Evolutionary conservation across 2,888 invertebrate genomes (phyloP).

Genomic region (Cenopis cana): DNA sequence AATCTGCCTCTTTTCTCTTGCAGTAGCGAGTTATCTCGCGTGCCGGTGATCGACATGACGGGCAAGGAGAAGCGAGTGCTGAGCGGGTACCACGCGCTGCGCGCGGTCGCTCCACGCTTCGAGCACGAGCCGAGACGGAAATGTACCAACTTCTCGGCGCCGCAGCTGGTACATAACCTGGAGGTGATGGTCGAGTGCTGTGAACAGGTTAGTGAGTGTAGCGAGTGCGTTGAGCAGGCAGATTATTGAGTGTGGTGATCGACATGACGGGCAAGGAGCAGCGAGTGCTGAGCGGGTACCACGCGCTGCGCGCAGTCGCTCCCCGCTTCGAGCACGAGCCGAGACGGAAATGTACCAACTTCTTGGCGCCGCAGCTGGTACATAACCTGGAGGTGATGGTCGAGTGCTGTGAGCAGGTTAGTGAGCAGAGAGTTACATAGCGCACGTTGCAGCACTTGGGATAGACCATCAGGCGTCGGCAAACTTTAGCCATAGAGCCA

Average conservation of each 20-base stretch:
- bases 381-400: constrained; percentile 95
- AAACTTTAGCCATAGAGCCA: too few species aligned
- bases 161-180: constrained; percentile 96
- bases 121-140: constrained; percentile 87
- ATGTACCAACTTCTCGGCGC: constrained; percentile 90
- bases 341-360: constrained; percentile 87
- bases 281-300: constrained; percentile 72
- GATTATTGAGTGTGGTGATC: constrained; percentile 87
- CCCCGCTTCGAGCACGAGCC: constrained; percentile 87
- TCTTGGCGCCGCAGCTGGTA: constrained; percentile 94
- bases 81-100: constrained; percentile 96
- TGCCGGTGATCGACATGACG: constrained; percentile 99
- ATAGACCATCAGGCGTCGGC: too few species aligned
- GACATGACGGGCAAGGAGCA: constrained; percentile 99
- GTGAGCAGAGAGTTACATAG: too few species aligned
- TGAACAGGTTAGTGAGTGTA: constrained; percentile 88
- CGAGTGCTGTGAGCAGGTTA: too few species aligned
- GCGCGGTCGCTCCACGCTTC: constrained; percentile 87
- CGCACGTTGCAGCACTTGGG: too few species aligned
- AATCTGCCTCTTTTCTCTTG: neutral
- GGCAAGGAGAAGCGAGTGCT: constrained; percentile 97
- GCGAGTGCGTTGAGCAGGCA: neutral
- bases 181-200: constrained; percentile 96
- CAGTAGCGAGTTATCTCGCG: constrained; percentile 90
- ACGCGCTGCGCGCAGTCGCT: constrained; percentile 92